Evolutionary conservation across 2,113 vertebrate species (phyloP).

Genomic region (Oostethus manadensis): DNA sequence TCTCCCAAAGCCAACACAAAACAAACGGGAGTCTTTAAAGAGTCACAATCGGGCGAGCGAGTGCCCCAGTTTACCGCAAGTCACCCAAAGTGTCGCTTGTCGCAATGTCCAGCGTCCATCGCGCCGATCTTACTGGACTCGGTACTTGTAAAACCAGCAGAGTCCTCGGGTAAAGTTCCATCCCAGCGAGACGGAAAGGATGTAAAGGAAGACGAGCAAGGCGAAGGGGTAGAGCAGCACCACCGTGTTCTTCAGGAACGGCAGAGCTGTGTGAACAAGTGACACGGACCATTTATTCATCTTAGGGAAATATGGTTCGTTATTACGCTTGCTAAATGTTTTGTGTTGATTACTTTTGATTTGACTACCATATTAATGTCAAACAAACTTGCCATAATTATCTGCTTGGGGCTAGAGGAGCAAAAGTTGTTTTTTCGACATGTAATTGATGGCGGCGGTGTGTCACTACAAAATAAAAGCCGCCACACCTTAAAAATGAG

Average conservation of each 20-base stretch:
- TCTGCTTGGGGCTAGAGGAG: too few relatives aligned
- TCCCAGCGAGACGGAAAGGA: constrained; percentile 85
- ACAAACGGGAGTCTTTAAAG: constrained; percentile 3
- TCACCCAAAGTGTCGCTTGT: constrained; percentile 6
- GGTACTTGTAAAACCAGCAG: constrained; percentile 90
- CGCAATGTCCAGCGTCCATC: constrained; percentile 1
- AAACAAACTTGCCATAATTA: too few relatives aligned
- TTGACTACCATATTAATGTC: too few relatives aligned
- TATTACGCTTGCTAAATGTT: too few relatives aligned
- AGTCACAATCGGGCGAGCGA: neutral
- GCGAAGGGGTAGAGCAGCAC: constrained; percentile 92
- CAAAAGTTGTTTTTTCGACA: too few relatives aligned
- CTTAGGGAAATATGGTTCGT: neutral
- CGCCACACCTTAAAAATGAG: too few relatives aligned
- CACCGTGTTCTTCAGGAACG: constrained; percentile 92
- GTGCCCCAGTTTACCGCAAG: constrained; percentile 15
- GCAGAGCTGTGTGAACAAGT: constrained; percentile 75
- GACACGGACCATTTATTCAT: neutral
- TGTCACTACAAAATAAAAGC: too few relatives aligned
- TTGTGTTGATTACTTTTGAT: too few relatives aligned
- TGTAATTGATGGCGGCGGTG: too few relatives aligned
- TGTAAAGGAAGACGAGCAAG: constrained; percentile 81
- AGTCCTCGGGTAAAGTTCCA: constrained; percentile 94
- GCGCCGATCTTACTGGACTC: constrained; percentile 77
- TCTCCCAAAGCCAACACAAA: constrained; percentile 18